Evolutionary conservation across 2,888 invertebrate species (phyloP), one percentile per base, ranked within the genome.

Genomic region (Smittia sp.): DNA sequence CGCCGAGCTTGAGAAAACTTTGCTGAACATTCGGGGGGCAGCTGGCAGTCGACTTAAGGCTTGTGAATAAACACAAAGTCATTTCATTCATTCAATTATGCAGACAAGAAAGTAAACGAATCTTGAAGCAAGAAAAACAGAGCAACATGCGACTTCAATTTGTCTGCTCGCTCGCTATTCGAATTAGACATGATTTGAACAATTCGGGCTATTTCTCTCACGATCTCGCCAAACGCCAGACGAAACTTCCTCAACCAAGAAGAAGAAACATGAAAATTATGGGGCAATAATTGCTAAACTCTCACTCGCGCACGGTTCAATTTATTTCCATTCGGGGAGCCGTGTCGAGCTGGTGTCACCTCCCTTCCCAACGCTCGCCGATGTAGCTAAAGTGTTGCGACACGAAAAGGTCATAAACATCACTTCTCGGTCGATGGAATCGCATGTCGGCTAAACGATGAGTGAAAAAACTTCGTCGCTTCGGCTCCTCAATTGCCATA

Each of bases 21-120:
- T 6, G 32, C 9, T 9, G 9, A 32, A 32, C 32, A 32, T 32
- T 32, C 32, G 3, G 32, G 3, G 3, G 32, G 9, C 4, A 32
- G 4, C 32, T 6, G 32, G 3, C 32, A 9, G 32, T 32, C 4
- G 32, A 32, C 4, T 32, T 6, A 32, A 32, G 9, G 32, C 32
- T 32, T 32, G 9, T 46, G 15, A 46, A 20, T 58, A 58, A 58
- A 58, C 27, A 69, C 52, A 69, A 69, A 69, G 69, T 46, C 52
- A 54, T 25, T 52, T 69, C 69, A 70, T 25, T 70, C 69, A 70
- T 70, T 54, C 54, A 52, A 46, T 52, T 70, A 70, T 70, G 69
- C 69, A 70, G 25, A 54, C 41, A 54, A 7, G 15, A 22, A 38
- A 69, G 18, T 54, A 22, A 58, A 46, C 46, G 58, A 58, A 58